These are phyloP conservation scores for Pogoniulus pusillus DNA, from an alignment of 2,797 vertebrate species.

Conservation along the genomic window DNA sequence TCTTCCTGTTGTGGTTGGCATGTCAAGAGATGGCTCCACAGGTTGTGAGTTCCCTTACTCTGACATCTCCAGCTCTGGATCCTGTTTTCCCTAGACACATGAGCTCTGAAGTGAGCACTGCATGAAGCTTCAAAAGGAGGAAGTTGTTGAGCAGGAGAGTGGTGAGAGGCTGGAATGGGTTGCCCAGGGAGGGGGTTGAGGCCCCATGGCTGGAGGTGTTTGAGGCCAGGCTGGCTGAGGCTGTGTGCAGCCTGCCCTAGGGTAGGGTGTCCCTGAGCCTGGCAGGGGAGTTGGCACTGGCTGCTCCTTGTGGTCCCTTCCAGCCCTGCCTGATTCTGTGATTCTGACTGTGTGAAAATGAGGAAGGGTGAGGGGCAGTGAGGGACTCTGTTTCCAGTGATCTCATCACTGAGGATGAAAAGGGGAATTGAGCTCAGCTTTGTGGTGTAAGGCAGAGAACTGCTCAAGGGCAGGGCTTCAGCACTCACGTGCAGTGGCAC, in stretches of 20 bases:
- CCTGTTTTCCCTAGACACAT: not conserved
- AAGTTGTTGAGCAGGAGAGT: too few relatives aligned
- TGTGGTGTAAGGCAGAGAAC: conserved; percentile 37
- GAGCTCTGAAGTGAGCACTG: not conserved
- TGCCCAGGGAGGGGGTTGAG: too few relatives aligned
- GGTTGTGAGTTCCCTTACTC: not conserved
- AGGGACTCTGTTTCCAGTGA: conserved; percentile 42
- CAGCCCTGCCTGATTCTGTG: too few relatives aligned
- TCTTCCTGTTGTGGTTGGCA: not conserved
- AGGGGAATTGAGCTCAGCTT: conserved; percentile 11
- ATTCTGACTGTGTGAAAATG: too few relatives aligned
- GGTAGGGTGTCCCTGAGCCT: too few relatives aligned
- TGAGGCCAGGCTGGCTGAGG: too few relatives aligned
- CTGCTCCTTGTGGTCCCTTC: too few relatives aligned
- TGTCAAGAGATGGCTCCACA: not conserved
- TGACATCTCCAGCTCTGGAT: not conserved
- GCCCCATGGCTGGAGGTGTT: too few relatives aligned
- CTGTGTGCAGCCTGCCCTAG: too few relatives aligned
- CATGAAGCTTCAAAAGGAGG: not conserved
- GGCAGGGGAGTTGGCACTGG: too few relatives aligned
- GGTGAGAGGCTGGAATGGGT: too few relatives aligned
- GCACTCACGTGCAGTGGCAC: not conserved
- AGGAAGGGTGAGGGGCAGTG: not conserved
- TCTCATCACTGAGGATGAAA: conserved; percentile 36
- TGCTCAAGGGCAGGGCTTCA: not conserved